Evolutionary conservation across 30 jellyfish, hydroid and myxozoan genomes (phyloP).

Genomic region (Aurelia aurita): DNA sequence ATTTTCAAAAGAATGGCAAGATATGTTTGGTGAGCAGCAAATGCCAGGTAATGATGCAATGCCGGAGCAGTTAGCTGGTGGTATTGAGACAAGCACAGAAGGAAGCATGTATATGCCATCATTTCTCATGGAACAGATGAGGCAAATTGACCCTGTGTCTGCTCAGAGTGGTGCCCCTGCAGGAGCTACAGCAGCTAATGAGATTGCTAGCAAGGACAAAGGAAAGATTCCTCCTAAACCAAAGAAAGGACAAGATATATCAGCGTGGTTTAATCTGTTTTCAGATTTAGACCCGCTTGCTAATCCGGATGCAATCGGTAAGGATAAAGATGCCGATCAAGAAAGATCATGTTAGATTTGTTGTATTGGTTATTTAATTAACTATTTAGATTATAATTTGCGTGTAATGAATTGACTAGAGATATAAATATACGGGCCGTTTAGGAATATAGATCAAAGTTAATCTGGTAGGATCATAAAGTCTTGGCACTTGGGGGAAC

Average conservation of each 20-base stretch:
- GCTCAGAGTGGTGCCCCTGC: constrained; percentile 80
- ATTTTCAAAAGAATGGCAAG: constrained; percentile 90
- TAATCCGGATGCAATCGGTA: constrained; percentile 95
- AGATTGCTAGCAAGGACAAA: constrained; percentile 41
- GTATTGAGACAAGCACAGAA: constrained; percentile 55
- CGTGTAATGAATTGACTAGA: background rate
- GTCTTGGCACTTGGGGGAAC: too few relatives aligned
- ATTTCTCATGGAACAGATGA: constrained; percentile 92
- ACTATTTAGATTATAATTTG: background rate
- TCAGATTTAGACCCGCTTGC: constrained; percentile 99
- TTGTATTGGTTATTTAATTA: background rate
- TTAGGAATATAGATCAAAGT: background rate
- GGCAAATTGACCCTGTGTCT: constrained; percentile 87
- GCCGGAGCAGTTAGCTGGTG: constrained; percentile 19
- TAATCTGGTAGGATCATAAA: too few relatives aligned
- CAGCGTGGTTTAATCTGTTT: constrained; percentile 98
- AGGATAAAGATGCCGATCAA: constrained; percentile 63
- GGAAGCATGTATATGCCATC: constrained; percentile 95
- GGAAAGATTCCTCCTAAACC: constrained; percentile 44
- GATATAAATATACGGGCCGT: background rate
- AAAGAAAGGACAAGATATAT: constrained; percentile 92
- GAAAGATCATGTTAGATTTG: constrained; percentile 71
- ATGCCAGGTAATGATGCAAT: constrained; percentile 6
- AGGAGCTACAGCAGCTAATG: constrained; percentile 71
- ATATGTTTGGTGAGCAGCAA: constrained; percentile 91